Percentiles rank a stretch among this genome's conserved stretches.
Evolutionary conservation across 2,797 vertebrate genomes (phyloP).

Genomic region (Cheracebus regulus): DNA sequence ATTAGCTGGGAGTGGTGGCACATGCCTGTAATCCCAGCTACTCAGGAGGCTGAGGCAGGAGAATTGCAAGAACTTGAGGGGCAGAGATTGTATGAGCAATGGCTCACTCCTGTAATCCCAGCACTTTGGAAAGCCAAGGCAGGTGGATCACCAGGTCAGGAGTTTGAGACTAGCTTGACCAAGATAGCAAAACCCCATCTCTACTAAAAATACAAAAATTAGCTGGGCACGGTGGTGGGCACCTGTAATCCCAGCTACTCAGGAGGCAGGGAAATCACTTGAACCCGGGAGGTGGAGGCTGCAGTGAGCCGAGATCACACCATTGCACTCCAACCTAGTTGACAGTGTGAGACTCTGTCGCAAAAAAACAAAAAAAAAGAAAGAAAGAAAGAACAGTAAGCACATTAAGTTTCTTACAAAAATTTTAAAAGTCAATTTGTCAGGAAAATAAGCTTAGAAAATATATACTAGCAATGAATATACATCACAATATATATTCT

Average conservation of each 20-base stretch:
- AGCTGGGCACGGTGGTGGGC: background rate
- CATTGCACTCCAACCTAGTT: background rate
- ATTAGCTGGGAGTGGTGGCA: accelerated
- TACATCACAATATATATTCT: background rate
- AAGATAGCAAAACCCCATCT: background rate
- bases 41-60: background rate
- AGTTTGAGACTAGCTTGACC: background rate
- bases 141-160: background rate
- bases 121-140: background rate
- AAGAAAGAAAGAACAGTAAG: background rate
- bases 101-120: background rate
- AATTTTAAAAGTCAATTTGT: background rate
- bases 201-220: background rate
- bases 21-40: background rate
- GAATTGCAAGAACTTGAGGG: background rate
- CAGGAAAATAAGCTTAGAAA: background rate
- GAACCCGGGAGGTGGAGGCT: background rate
- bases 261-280: background rate
- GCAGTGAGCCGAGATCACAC: background rate
- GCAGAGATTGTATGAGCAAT: background rate
- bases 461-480: background rate
- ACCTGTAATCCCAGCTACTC: background rate
- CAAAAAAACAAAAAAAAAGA: background rate
- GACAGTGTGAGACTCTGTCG: background rate
- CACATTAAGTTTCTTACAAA: background rate